A percentile compares a stretch with the other conserved stretches of the same genome.
Evolutionary conservation across 2,888 invertebrate species (phyloP).

Genomic region (Scelioninae gen. 2): DNA sequence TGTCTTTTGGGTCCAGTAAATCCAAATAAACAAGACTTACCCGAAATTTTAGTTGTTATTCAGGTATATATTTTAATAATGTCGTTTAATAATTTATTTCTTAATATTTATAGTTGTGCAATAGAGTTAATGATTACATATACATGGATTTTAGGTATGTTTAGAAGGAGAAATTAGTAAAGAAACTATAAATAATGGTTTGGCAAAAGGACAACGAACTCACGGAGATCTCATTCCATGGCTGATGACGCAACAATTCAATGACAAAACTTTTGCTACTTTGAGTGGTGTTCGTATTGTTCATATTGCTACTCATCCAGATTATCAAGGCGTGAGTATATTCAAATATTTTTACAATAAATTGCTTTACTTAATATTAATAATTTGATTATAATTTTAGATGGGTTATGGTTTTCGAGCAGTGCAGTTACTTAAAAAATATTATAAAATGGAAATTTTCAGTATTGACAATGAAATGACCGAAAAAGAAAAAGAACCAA

Average conservation of each 20-base stretch:
- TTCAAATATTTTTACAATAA: slow-evolving; percentile 2
- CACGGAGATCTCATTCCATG: slow-evolving; percentile 99
- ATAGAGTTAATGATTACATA: background rate
- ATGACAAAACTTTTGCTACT: slow-evolving; percentile 94
- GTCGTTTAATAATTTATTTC: background rate
- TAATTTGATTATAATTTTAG: background rate
- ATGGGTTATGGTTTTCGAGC: background rate
- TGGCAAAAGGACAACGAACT: slow-evolving; percentile 91
- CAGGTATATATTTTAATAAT: slow-evolving; percentile 77
- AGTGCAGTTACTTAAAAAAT: background rate
- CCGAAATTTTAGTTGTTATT: slow-evolving; percentile 95
- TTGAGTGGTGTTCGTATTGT: slow-evolving; percentile 94
- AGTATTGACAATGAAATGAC: slow-evolving; percentile 79
- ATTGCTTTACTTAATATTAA: background rate
- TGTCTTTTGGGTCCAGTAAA: slow-evolving; percentile 93
- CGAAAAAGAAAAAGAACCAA: slow-evolving; percentile 65
- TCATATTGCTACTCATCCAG: slow-evolving; percentile 98
- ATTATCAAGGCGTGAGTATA: slow-evolving; percentile 87
- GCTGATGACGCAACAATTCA: slow-evolving; percentile 97
- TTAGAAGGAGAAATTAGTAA: slow-evolving; percentile 86
- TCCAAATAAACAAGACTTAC: slow-evolving; percentile 83
- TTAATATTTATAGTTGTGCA: background rate
- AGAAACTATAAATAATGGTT: slow-evolving; percentile 83
- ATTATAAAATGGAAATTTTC: slow-evolving; percentile 82
- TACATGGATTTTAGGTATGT: slow-evolving; percentile 78